phyloP scores from a whole-genome alignment of 2,888 invertebrate species.

The Trachelus iudaicus region DNA sequence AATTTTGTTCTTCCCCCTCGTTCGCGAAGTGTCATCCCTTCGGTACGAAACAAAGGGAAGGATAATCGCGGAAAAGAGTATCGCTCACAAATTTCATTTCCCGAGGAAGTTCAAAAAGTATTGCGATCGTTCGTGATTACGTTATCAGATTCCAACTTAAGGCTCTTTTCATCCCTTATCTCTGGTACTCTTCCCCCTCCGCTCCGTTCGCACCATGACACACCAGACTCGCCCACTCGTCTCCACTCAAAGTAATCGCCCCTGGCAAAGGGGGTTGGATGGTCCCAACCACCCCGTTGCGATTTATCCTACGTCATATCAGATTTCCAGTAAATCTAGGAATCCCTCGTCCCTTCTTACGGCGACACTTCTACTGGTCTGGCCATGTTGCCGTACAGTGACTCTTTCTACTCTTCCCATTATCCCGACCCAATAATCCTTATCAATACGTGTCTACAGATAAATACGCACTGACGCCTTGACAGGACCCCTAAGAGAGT shows the following conservation, averaged over 20 bases:
- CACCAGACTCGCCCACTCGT: background rate
- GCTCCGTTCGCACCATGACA: background rate
- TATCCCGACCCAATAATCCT: background rate
- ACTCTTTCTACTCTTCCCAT: background rate
- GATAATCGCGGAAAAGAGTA: background rate
- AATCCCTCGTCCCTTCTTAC: background rate
- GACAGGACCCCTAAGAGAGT: background rate
- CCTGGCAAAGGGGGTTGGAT: background rate
- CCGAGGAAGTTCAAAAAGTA: background rate
- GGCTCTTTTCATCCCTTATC: background rate
- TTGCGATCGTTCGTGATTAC: background rate
- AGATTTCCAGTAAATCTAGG: background rate
- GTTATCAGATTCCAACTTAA: background rate
- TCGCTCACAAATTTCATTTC: too few species aligned
- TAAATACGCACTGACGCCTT: too few species aligned
- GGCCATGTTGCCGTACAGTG: too few species aligned
- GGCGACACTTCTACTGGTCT: background rate
- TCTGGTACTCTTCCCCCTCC: background rate
- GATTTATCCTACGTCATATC: background rate
- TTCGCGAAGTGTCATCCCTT: background rate
- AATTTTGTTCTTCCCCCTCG: too few species aligned
- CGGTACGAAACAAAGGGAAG: background rate
- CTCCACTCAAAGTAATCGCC: background rate
- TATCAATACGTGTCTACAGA: too few species aligned
- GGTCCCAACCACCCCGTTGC: background rate